phyloP scores from a whole-genome alignment of 2,797 vertebrate genomes.

The Anas bahamensis region DNA sequence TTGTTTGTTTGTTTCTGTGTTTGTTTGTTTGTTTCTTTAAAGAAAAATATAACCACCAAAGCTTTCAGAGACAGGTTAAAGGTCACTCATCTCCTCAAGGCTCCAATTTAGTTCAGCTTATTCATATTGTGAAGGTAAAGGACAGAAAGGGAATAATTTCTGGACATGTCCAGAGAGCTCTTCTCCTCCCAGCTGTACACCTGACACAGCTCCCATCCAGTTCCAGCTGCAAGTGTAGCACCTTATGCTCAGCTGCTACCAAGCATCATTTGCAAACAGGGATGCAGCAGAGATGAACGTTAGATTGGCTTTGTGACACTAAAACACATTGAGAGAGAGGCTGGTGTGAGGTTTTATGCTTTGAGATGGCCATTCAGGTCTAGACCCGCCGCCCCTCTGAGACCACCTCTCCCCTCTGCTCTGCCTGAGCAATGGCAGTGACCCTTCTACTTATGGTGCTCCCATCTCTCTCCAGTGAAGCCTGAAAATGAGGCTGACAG shows the following conservation, averaged over 20 bases:
- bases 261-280: background rate
- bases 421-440: rapidly evolving
- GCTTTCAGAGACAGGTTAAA: background rate
- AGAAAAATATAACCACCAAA: background rate
- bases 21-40: background rate
- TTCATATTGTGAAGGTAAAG: background rate
- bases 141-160: background rate
- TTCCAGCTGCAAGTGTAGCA: background rate
- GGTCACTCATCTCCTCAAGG: background rate
- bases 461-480: background rate
- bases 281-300: background rate
- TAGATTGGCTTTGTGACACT: background rate
- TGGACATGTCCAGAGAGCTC: background rate
- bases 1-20: background rate
- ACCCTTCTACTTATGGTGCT: background rate
- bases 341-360: background rate
- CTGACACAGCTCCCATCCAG: background rate
- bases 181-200: background rate
- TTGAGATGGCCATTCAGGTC: background rate
- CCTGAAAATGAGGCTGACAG: background rate
- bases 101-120: background rate
- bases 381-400: background rate
- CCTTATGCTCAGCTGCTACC: background rate
- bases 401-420: background rate
- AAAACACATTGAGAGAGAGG: background rate